Conservation (phyloP, 2,113 vertebrate species). For the Syngnathus scovelli region DNA sequence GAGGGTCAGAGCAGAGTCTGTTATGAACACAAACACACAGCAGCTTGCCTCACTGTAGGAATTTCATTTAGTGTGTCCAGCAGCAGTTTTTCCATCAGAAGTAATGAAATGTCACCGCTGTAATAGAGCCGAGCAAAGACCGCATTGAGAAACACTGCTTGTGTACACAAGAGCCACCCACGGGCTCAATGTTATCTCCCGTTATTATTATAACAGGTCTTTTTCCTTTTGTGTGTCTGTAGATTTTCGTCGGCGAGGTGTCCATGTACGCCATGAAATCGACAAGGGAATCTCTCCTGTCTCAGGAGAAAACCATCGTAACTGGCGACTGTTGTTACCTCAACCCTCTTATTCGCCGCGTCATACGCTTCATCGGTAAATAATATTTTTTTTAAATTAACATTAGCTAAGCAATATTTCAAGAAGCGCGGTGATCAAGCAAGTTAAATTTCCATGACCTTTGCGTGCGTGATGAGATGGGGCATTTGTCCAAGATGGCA, state of each 20-base stretch:
- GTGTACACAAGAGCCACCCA: constrained; percentile 25
- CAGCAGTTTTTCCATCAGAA: constrained; percentile 56
- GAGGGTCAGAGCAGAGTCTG: constrained; percentile 8
- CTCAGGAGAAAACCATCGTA: constrained; percentile 95
- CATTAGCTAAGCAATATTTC: neutral
- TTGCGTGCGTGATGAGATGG: neutral
- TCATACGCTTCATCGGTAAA: constrained; percentile 92
- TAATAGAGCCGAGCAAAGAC: constrained; percentile 49
- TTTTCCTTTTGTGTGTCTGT: neutral
- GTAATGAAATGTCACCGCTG: constrained; percentile 51
- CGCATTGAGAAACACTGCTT: constrained; percentile 34
- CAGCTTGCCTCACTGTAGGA: constrained; percentile 30
- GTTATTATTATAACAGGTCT: neutral
- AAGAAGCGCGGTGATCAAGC: neutral
- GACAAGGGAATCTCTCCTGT: constrained; percentile 84
- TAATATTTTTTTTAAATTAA: neutral
- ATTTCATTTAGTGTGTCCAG: constrained; percentile 48
- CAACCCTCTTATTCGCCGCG: constrained; percentile 90
- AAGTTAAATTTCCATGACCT: neutral
- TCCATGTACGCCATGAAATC: constrained; percentile 97
- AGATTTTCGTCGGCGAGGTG: constrained; percentile 97
- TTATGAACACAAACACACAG: constrained; percentile 15
- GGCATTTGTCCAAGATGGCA: neutral
- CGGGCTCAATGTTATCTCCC: constrained; percentile 21
- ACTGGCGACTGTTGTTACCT: constrained; percentile 98